Percentiles rank a stretch among this genome's conserved stretches.
Evolutionary conservation across 1,140 invertebrate genomes (phyloP).

Genomic region (Carposina sasakii): DNA sequence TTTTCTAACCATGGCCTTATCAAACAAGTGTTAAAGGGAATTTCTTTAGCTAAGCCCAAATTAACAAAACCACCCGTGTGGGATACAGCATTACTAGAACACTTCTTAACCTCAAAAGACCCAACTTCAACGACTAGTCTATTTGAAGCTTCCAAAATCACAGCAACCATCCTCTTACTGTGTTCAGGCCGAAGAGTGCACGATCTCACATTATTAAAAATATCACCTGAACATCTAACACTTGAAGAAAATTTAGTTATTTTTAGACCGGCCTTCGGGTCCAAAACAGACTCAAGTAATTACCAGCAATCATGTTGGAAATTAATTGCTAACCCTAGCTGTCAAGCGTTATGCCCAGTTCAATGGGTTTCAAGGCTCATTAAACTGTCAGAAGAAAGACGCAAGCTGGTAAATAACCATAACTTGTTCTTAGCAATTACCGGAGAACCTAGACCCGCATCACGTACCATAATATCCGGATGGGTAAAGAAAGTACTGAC

Average conservation of each 20-base stretch:
- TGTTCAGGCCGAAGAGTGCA: neutral
- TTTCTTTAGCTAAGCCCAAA: neutral
- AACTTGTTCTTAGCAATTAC: neutral
- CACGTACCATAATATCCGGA: neutral
- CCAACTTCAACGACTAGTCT: neutral
- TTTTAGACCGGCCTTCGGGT: neutral
- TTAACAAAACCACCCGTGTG: neutral
- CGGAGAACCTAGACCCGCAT: neutral
- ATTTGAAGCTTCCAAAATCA: neutral
- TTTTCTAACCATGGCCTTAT: neutral
- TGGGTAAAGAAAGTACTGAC: neutral
- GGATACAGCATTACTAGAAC: neutral
- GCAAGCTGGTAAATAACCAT: neutral
- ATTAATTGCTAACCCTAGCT: neutral
- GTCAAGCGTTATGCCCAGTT: neutral
- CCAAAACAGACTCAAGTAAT: neutral
- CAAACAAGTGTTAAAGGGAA: neutral
- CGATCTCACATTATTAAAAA: slow-evolving; percentile 1
- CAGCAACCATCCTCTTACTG: neutral
- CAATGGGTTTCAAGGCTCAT: neutral
- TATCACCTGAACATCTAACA: neutral
- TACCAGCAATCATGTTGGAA: slow-evolving; percentile 1
- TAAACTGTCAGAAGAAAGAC: neutral
- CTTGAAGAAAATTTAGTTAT: neutral
- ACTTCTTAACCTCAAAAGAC: neutral